A percentile compares a stretch with the other conserved stretches of the same genome.
phyloP scores from a whole-genome alignment of 2,113 vertebrate species.

The Channa argus region DNA sequence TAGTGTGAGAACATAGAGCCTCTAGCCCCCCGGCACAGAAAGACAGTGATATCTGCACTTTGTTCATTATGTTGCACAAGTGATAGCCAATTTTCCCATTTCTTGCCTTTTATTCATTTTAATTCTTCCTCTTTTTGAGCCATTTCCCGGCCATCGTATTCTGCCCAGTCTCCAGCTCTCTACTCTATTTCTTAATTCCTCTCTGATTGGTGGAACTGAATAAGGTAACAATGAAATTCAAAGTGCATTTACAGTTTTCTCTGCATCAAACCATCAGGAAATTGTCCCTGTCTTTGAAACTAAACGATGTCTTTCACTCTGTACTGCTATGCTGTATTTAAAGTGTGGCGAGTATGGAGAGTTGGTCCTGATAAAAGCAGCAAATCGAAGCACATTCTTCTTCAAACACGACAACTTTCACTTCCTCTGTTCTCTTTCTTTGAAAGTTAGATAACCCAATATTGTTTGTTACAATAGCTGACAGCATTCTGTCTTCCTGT shows the following conservation, averaged over 20 bases:
- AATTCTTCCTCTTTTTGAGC: slow-evolving; percentile 74
- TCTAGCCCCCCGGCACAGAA: slow-evolving; percentile 55
- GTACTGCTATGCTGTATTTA: slow-evolving; percentile 11
- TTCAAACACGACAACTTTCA: slow-evolving; percentile 42
- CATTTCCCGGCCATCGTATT: slow-evolving; percentile 62
- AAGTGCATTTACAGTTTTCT: slow-evolving; percentile 59
- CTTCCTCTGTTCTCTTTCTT: slow-evolving; percentile 45
- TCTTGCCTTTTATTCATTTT: slow-evolving; percentile 79
- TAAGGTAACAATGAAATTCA: slow-evolving; percentile 46
- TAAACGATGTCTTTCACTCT: slow-evolving; percentile 29
- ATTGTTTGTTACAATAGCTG: slow-evolving; percentile 58
- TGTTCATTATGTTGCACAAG: slow-evolving; percentile 73
- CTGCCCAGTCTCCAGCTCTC: slow-evolving; percentile 63
- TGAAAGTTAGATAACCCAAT: slow-evolving; percentile 61
- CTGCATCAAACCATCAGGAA: slow-evolving; percentile 35
- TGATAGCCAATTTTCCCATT: slow-evolving; percentile 76
- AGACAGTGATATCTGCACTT: slow-evolving; percentile 74
- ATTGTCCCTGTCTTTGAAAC: slow-evolving; percentile 45
- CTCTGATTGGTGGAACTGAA: slow-evolving; percentile 62
- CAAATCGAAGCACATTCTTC: slow-evolving; percentile 37
- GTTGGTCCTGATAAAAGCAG: slow-evolving; percentile 17
- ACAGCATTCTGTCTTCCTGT: slow-evolving; percentile 66
- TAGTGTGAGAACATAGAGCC: slow-evolving; percentile 70
- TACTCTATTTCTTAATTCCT: slow-evolving; percentile 71
- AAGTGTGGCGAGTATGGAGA: slow-evolving; percentile 20